A percentile compares a stretch with the other conserved stretches of the same genome.
Evolutionary conservation across 2,113 vertebrate genomes (phyloP).

Genomic region (Chionomys nivalis): DNA sequence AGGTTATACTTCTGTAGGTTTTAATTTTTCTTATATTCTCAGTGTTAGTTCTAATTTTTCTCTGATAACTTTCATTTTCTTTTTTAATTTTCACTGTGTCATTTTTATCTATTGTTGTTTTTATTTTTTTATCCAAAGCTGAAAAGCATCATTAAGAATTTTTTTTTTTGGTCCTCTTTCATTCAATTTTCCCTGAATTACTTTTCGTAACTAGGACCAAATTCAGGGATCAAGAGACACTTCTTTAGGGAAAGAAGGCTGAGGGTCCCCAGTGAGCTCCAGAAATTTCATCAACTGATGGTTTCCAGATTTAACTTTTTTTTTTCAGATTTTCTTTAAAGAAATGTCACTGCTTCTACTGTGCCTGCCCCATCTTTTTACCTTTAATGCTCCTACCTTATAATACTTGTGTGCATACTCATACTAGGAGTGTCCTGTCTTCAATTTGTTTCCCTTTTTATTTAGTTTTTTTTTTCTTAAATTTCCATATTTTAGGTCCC

Average conservation of each 20-base stretch:
- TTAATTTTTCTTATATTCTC: background rate
- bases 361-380: too few relatives aligned
- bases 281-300: background rate
- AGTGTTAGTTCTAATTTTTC: background rate
- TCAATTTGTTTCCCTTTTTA: too few relatives aligned
- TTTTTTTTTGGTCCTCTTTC: background rate
- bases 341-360: background rate
- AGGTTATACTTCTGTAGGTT: accelerated
- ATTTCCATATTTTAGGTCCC: too few relatives aligned
- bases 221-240: background rate
- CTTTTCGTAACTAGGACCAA: background rate
- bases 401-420: too few relatives aligned
- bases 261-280: background rate
- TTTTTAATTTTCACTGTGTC: background rate
- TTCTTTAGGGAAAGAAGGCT: background rate
- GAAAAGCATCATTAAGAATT: background rate
- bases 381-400: too few relatives aligned
- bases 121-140: background rate
- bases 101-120: background rate
- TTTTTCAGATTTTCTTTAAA: background rate
- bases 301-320: background rate
- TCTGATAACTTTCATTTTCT: background rate
- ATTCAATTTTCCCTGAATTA: background rate
- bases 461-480: too few relatives aligned
- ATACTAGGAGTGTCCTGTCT: too few relatives aligned